Conservation (phyloP, 2,113 vertebrate genomes). For the Formicarius rufipectus region DNA sequence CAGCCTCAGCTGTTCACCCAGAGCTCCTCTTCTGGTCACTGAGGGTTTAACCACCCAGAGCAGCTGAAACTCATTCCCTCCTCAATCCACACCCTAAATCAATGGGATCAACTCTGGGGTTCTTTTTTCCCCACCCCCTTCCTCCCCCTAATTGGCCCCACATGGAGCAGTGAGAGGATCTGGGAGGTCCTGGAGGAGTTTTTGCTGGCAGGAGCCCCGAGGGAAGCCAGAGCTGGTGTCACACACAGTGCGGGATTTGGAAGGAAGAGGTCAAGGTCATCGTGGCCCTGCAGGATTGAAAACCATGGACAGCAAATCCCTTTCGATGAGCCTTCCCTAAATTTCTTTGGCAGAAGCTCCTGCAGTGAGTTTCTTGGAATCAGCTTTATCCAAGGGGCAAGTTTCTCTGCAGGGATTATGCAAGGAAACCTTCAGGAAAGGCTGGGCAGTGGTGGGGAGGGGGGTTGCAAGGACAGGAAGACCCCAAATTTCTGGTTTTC, state of each 20-base stretch:
- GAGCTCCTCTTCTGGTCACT: too few relatives aligned
- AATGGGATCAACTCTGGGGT: too few relatives aligned
- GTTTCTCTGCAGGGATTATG: neutral
- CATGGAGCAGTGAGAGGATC: neutral
- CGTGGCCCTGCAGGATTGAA: neutral
- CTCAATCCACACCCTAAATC: too few relatives aligned
- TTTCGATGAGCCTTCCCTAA: neutral
- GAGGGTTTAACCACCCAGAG: too few relatives aligned
- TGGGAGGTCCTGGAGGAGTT: neutral
- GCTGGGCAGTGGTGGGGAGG: too few relatives aligned
- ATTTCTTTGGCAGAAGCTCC: neutral
- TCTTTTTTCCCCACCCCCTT: too few relatives aligned
- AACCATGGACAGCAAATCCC: neutral
- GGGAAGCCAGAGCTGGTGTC: neutral
- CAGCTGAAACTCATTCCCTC: too few relatives aligned
- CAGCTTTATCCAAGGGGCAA: rapidly evolving
- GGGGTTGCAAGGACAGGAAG: too few relatives aligned
- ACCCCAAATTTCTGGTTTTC: too few relatives aligned
- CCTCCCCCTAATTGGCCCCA: too few relatives aligned
- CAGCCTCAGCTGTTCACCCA: too few relatives aligned
- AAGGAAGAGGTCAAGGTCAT: neutral
- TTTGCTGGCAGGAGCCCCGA: neutral
- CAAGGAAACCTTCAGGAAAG: too few relatives aligned
- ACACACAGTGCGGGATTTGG: neutral
- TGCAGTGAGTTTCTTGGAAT: neutral